phyloP scores from a whole-genome alignment of 2,113 vertebrate species.

The Canis aureus region DNA sequence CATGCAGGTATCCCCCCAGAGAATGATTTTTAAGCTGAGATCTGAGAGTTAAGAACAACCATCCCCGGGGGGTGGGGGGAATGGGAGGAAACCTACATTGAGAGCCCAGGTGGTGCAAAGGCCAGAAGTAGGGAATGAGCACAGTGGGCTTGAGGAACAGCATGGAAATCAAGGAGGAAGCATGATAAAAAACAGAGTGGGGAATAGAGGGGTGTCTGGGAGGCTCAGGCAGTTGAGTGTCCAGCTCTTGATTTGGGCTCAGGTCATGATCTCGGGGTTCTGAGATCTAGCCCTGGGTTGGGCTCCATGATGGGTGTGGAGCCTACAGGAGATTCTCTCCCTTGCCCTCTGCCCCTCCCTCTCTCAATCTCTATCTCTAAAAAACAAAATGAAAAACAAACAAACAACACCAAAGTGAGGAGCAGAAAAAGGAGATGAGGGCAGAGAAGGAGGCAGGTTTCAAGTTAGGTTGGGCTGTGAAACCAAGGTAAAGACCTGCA shows the following conservation, averaged over 20 bases:
- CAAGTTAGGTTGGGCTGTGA: neutral
- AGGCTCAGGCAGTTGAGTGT: neutral
- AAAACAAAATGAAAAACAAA: neutral
- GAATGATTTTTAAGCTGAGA: neutral
- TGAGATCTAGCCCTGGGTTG: neutral
- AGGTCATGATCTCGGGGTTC: neutral
- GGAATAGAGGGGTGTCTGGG: neutral
- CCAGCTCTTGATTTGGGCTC: neutral
- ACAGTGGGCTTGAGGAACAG: neutral
- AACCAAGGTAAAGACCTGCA: neutral
- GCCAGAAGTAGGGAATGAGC: neutral
- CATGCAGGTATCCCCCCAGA: neutral
- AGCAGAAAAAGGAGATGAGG: neutral
- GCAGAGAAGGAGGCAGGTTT: neutral
- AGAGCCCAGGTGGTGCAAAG: neutral
- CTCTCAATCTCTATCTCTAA: neutral
- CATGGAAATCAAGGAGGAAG: neutral
- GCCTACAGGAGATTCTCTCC: neutral
- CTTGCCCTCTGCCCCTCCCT: fast-evolving
- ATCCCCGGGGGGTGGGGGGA: neutral
- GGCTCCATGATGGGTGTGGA: neutral
- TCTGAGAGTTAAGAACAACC: neutral
- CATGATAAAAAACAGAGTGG: neutral
- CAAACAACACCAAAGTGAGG: neutral
- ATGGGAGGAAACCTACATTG: neutral